Base-by-base conservation (phyloP, 2,888 invertebrate species). In the Gerris lacustris region DNA sequence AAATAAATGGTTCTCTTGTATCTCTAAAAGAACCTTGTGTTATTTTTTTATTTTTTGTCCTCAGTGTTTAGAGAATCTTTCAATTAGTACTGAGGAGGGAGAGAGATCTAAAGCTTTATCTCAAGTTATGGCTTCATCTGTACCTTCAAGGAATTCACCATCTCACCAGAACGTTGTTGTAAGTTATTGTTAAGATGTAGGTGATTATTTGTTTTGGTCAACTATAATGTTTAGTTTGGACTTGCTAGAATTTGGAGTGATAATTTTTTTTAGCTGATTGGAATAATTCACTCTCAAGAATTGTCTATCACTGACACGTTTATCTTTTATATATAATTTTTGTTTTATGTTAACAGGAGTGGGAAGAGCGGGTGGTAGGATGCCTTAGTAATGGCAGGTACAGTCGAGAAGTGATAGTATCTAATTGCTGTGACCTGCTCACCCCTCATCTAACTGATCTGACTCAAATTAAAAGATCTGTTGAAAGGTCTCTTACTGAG, bases 361-460 rank as follows among this genome's bases (percentile, higher is more conserved):
- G 90, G 89, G 92, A 92, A 79, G 89, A 90, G 77, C 85, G 91
- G 71, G 84, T 96, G 75, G 83, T 96, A 66, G 89, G 94, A 73
- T 91, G 93, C 69, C 84, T 93, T 73, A 92, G 94, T 76, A 96
- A 96, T 81, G 94, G 94, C 79, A 88, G 88, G 73, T 94, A 92
- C 80, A 92, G 94, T 6, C 84, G 88, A 71, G 87, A 87, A 73
- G 84, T 86, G 67, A 87, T 92, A 68, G 83, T 95, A 73, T 86
- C 88, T 5, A 84, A 88, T 9, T 18, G 64, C 64, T 18, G 17
- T 31, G 7, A 11, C 11, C 17, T n/a, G 7, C 64, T 64, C 15
- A 17, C 64, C 9, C 64, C 64, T 31, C 31, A 31, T n/a, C 18
- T 64, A 18, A n/a, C 64, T 17, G 18, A n/a, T 31, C 31, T 64